Conservation (phyloP, 2,797 vertebrate species). For the Tarsius wallacei region DNA sequence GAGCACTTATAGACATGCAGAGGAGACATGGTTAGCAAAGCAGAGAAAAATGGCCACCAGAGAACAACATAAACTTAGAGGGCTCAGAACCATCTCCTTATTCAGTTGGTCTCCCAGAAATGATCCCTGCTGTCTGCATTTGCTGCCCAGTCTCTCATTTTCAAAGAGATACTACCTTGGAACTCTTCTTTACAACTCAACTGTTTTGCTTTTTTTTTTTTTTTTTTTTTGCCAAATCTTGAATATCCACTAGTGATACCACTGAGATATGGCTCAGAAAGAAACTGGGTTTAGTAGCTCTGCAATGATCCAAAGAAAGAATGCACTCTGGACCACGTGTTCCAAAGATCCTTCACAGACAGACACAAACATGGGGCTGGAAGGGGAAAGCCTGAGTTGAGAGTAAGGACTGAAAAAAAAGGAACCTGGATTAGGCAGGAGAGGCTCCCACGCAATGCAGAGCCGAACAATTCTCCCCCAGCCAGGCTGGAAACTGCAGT, state of each 20-base stretch:
- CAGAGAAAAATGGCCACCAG: neutral
- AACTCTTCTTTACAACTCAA: constrained; percentile 61
- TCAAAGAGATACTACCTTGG: constrained; percentile 60
- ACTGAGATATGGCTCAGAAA: constrained; percentile 72
- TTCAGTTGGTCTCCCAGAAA: constrained; percentile 67
- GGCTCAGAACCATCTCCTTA: constrained; percentile 34
- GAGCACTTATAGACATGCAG: neutral
- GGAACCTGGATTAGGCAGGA: neutral
- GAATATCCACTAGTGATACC: constrained; percentile 67
- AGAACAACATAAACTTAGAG: constrained; percentile 1
- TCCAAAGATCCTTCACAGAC: neutral
- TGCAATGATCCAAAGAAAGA: constrained; percentile 68
- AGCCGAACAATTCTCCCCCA: neutral
- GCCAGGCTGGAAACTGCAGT: rapidly evolving
- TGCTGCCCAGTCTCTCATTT: constrained; percentile 71
- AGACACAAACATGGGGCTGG: neutral
- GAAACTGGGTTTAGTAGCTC: neutral
- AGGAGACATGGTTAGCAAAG: neutral
- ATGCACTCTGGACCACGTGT: constrained; percentile 1
- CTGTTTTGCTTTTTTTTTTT: neutral
- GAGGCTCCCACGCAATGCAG: neutral
- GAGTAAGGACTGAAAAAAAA: neutral
- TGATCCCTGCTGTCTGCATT: constrained; percentile 68
- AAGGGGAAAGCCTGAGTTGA: rapidly evolving
- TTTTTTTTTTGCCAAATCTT: constrained; percentile 49